Conservation (phyloP, 2,888 invertebrate genomes). For the Nephrotoma guestfalica region DNA sequence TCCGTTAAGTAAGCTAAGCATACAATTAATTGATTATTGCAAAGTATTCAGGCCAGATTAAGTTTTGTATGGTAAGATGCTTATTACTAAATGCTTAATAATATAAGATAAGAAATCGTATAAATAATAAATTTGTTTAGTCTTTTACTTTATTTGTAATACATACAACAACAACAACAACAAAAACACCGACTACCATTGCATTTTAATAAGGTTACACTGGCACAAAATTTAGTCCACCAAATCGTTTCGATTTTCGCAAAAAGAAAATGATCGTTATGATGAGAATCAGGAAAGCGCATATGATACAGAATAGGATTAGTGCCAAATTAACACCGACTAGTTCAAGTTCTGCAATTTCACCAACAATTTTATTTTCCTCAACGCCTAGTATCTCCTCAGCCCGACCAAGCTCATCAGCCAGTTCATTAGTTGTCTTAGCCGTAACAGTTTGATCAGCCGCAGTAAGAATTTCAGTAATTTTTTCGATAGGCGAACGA, state of each 20-base stretch:
- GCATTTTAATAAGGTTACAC: not conserved
- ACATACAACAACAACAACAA: not conserved
- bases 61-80: not conserved
- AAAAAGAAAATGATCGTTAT: not conserved
- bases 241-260: not conserved
- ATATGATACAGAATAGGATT: not conserved
- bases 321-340: not conserved
- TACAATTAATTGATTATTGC: not conserved
- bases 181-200: not conserved
- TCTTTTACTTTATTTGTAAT: not conserved
- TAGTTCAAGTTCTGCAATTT: not conserved
- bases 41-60: not conserved
- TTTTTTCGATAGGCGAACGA: not conserved
- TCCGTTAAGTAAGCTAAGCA: not conserved
- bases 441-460: not conserved
- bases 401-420: not conserved
- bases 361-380: not conserved
- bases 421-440: conserved; percentile 1
- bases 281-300: not conserved
- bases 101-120: not conserved
- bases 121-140: not conserved
- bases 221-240: not conserved
- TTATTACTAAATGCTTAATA: not conserved
- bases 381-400: not conserved
- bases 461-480: not conserved